A percentile compares a stretch with the other conserved stretches of the same genome.
phyloP scores from a whole-genome alignment of 2,888 invertebrate genomes.

The Cantharis lateralis region DNA sequence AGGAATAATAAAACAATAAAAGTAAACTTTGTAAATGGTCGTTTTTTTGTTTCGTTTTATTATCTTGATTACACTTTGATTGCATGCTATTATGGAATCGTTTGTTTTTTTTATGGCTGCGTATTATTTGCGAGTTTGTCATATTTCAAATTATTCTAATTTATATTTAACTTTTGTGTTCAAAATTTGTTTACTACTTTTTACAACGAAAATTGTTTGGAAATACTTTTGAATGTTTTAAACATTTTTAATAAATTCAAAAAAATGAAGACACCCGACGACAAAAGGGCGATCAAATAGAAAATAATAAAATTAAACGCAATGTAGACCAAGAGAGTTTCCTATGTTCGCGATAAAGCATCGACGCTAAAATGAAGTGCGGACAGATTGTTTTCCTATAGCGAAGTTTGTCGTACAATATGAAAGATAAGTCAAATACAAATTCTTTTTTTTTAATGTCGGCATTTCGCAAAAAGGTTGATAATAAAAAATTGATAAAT shows the following conservation, averaged over 20 bases:
- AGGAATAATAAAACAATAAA: conserved; percentile 9
- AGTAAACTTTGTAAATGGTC: conserved; percentile 12
- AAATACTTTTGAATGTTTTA: background rate
- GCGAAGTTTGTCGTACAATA: background rate
- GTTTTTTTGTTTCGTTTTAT: conserved; percentile 26
- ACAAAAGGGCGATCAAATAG: background rate
- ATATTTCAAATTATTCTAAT: conserved; percentile 19
- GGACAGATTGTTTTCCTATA: background rate
- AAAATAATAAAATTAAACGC: background rate
- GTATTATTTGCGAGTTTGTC: conserved; percentile 26
- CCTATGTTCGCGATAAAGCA: background rate
- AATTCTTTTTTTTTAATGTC: background rate
- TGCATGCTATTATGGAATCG: conserved; percentile 26
- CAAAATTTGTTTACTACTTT: background rate
- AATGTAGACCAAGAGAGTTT: background rate
- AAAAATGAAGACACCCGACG: background rate
- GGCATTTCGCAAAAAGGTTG: background rate
- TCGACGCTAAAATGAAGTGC: background rate
- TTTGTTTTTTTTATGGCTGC: conserved; percentile 20
- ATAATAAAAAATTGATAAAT: background rate
- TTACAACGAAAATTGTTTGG: background rate
- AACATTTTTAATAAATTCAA: background rate
- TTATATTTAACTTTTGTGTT: conserved; percentile 12
- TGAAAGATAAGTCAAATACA: background rate
- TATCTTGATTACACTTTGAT: conserved; percentile 29